These are phyloP conservation scores for Caenorhabditis zanzibari DNA, from an alignment of 2,888 invertebrate genomes.

Conservation along the genomic window DNA sequence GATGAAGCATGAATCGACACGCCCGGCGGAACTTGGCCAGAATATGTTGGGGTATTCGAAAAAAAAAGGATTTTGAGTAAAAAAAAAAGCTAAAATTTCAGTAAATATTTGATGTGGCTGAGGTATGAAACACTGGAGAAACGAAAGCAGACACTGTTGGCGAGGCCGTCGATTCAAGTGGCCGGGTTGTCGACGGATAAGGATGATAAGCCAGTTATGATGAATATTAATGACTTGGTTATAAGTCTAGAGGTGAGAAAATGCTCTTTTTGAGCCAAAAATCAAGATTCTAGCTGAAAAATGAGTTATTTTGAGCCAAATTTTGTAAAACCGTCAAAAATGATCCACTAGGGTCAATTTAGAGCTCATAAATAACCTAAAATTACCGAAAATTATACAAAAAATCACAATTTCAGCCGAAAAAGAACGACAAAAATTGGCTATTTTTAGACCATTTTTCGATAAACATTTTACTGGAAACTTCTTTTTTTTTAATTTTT, in stretches of 20 bases:
- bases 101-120: constrained; percentile 80
- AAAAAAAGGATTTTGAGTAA: background rate
- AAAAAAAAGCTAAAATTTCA: constrained; percentile 35
- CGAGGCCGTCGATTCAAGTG: constrained; percentile 64
- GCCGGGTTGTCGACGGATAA: constrained; percentile 79
- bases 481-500: no score
- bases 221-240: constrained; percentile 77
- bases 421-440: no score
- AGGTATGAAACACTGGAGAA: constrained; percentile 75
- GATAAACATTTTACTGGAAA: no score
- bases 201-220: constrained; percentile 75
- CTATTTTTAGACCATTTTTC: no score
- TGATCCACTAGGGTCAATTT: no score
- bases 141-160: constrained; percentile 58
- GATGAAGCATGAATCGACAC: constrained; percentile 77
- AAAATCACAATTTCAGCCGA: no score
- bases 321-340: no score
- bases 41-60: constrained; percentile 77
- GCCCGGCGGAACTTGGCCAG: constrained; percentile 77
- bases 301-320: no score
- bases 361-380: no score
- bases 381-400: background rate
- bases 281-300: no score
- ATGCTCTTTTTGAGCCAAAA: no score
- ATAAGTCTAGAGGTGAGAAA: constrained; percentile 77